Base-by-base conservation (phyloP, 2,113 vertebrate genomes). In the Elephas maximus region DNA sequence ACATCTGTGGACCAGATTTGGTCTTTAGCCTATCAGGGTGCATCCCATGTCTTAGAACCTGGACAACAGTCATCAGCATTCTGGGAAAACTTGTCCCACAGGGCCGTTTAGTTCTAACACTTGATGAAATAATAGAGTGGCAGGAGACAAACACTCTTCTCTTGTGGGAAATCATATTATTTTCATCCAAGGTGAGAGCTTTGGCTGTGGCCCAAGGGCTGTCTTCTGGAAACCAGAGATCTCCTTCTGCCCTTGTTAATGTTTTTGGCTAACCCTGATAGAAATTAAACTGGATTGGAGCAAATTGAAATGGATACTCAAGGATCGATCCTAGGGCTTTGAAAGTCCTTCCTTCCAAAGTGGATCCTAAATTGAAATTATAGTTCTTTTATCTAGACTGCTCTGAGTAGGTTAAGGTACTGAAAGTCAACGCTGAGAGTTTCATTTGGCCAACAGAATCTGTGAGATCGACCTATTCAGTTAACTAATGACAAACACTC, bases 161-260 rank as follows among this genome's bases (percentile, higher is more conserved):
- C 53, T 91, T 86, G 33, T 91, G 91, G 45, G 89, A 67, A 95
- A 93, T 83, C 48, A 65, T 93, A 77, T 48, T 73, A 88, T 94
- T 96, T 94, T 94, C 79, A 41, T 94, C 44, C 21, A 86, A 91
- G 79, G 86, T 93, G 83, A 93, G 28, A 90, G 83, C 33, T 93
- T 93, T 95, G 90, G 28, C 88, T 90, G n/a, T 80, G 71, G 17
- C 24, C 73, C 91, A 95, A 41, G 67, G 6, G 23, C 62, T 84
- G 44, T 48, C 63, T 95, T 96, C 78, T 96, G 94, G 37, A 90
- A 91, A 76, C 60, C 80, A 96, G 90, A 94, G 88, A 90, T 81
- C 57, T 91, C 73, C 89, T 90, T 45, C 57, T 74, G 24, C 2
- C 30, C 26, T 93, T 65, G 7, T 87, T 95, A 76, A 51, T 89